phyloP scores from a whole-genome alignment of 2,113 vertebrate species.

The Salvelinus fontinalis region DNA sequence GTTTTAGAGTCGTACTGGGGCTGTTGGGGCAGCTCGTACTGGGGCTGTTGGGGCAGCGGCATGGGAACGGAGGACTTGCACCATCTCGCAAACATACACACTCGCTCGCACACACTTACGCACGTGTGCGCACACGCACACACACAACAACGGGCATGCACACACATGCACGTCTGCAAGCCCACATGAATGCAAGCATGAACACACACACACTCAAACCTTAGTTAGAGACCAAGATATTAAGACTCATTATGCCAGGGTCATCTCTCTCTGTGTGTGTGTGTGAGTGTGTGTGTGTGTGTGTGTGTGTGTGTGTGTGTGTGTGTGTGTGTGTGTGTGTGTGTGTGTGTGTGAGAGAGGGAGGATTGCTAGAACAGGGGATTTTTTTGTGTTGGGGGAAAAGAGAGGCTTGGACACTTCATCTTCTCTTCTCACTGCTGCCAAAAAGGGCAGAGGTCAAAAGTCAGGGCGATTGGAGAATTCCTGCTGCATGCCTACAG shows the following conservation, averaged over 20 bases:
- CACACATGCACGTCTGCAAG: not conserved
- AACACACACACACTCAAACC: not conserved
- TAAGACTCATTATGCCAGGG: slow-evolving; percentile 52
- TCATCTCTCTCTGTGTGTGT: slow-evolving; percentile 15
- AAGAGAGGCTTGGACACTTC: slow-evolving; percentile 80
- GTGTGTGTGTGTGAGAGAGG: slow-evolving; percentile 59
- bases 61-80: slow-evolving; percentile 40
- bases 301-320: slow-evolving; percentile 48
- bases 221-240: slow-evolving; percentile 57
- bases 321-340: slow-evolving; percentile 58
- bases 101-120: not conserved
- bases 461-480: slow-evolving; percentile 85
- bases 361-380: slow-evolving; percentile 77
- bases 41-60: slow-evolving; percentile 28
- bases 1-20: slow-evolving; percentile 54
- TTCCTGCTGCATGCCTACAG: slow-evolving; percentile 82
- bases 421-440: slow-evolving; percentile 82
- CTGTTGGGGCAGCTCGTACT: too few species aligned
- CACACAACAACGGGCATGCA: not conserved
- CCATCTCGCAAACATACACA: not conserved
- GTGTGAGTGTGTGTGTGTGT: slow-evolving; percentile 43
- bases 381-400: slow-evolving; percentile 78
- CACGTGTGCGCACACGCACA: not conserved
- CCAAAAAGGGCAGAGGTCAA: slow-evolving; percentile 83
- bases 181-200: not conserved